Evolutionary conservation across 2,888 invertebrate species (phyloP), one percentile per base, ranked within the genome.

Genomic region (Dicycla oo): DNA sequence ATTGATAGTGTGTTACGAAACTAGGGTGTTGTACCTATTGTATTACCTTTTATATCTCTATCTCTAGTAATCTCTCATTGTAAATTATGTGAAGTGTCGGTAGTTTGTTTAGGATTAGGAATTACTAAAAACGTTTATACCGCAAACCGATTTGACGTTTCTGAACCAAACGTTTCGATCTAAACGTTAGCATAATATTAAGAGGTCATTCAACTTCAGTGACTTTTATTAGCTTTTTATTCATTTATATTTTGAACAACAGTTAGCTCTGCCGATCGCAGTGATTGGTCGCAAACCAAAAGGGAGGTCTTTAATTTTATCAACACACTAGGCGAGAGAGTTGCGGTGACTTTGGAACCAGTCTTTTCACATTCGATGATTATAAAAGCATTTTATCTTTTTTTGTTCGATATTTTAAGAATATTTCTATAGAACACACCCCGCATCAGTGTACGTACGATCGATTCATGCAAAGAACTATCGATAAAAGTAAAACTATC

Each of bases 131-230:
- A 64, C 20, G 51, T 65, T 34, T 54, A 51, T 51, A 78, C 54
- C 38, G 54, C 30, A 61, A 61, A 72, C 30, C 56, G 26, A 51
- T 68, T 58, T 40, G 61, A 65, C 40, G 64, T 65, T 64, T 75
- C 69, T 20, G n/a, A 69, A 69, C n/a, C 40, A 58, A 34, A 53
- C 56, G 26, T 63, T 69, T 75, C 45, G 56, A 69, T 58, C 80
- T 56, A 80, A 67, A 75, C 68, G 63, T 57, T 66, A 57, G 76
- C 56, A 75, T 81, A 72, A 80, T 80, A 83, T 75, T 75, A 80
- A 75, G 47, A 71, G 81, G 81, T 80, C 83, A 75, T 58, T 81
- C 76, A 83, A 80, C 81, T 80, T 49, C 56, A 51, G 54, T 34
- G 34, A 54, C 49, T 79, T 63, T 51, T 69, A 74, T 73, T 63